Base-by-base conservation (phyloP, 2,113 vertebrate species). In the Bettongia penicillata region DNA sequence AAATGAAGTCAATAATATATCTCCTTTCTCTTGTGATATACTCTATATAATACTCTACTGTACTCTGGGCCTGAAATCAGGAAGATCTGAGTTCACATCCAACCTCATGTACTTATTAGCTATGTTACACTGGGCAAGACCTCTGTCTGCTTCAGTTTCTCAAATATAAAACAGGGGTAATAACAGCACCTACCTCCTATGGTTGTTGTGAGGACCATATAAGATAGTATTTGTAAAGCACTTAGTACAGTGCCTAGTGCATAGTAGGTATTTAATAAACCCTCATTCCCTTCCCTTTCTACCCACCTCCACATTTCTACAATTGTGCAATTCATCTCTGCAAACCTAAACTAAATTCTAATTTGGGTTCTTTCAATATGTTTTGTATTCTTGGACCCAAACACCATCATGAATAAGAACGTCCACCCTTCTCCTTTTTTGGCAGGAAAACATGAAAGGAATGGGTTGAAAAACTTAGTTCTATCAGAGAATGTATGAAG, bases 331-430 rank as follows among this genome's bases (percentile, higher is more conserved):
- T n/a, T n/a, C 61, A 68, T n/a, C 37, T 16, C 61, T 37, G 61
- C 16, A 68, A 68, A 68, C 28, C 90, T 92, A 94, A 48, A 91
- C 47, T 50, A 51, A 12, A 52, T 55, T 95, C 89, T 90, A 91
- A 95, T 92, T 93, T 24, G 55, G 92, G 61, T 12, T 31, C 37
- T n/a, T 57, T 92, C 84, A 91, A 90, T 26, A 93, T 94, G 57
- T 50, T 43, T 49, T 61, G 68, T 22, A 37, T 55, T 94, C 90
- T 91, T 94, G 53, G 53, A 91, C 53, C 61, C 68, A 53, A 94
- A 50, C 92, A 89, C 94, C 93, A 94, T 96, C 90, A 93, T 91
- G 93, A 94, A 26, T 26, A 90, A 94, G 90, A 50, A 95, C 96
- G 53, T 92, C 51, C 8, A 11, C 8, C 52, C 52, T 16, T 22